A percentile compares a stretch with the other conserved stretches of the same genome.
phyloP scores from a whole-genome alignment of 2,888 invertebrate species.

The Callimorpha dominula region DNA sequence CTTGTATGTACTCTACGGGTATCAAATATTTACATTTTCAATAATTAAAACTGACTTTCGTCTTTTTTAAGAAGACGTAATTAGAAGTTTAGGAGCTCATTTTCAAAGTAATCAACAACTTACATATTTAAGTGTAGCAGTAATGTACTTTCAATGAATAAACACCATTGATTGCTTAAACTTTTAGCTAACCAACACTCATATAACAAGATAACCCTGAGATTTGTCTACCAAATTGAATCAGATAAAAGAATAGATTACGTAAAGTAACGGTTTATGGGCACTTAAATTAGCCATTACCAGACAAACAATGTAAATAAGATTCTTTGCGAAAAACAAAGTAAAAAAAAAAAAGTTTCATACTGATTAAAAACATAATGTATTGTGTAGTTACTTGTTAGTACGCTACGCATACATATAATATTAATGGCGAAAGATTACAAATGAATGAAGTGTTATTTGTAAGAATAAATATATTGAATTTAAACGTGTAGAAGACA shows the following conservation, averaged over 20 bases:
- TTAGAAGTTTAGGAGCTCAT: too few species aligned
- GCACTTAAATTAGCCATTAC: slow-evolving; percentile 12
- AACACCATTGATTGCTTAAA: not conserved
- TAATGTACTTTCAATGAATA: not conserved
- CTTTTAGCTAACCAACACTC: not conserved
- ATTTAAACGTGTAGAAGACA: too few species aligned
- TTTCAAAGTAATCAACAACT: not conserved
- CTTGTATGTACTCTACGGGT: too few species aligned
- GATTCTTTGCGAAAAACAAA: not conserved
- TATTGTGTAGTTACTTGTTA: too few species aligned
- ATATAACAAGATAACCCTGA: not conserved
- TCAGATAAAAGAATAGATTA: slow-evolving; percentile 7
- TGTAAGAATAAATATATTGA: too few species aligned
- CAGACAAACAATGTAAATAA: slow-evolving; percentile 3
- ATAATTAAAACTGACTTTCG: too few species aligned
- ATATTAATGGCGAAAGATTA: too few species aligned
- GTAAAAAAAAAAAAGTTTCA: not conserved
- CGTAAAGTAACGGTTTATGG: slow-evolving; percentile 1
- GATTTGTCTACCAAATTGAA: slow-evolving; percentile 6
- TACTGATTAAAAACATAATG: not conserved
- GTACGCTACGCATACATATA: too few species aligned
- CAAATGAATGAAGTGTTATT: too few species aligned
- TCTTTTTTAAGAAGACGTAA: not conserved
- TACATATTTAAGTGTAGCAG: not conserved
- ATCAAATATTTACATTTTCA: too few species aligned